These are phyloP conservation scores for Entelurus aequoreus DNA, from an alignment of 2,113 vertebrate genomes.

Conservation along the genomic window DNA sequence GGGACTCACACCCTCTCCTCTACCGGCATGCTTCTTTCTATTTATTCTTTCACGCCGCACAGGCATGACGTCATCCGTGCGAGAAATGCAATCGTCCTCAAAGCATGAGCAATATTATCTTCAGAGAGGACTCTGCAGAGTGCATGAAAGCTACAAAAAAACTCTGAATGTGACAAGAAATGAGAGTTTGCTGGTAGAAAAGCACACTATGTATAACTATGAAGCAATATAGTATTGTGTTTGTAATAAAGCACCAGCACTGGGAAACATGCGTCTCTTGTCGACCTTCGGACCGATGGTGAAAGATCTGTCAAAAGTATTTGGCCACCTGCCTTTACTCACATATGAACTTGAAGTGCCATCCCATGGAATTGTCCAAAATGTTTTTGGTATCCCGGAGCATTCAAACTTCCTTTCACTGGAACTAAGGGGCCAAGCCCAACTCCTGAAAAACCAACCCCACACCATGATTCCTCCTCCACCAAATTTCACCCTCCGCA, in stretches of 20 bases:
- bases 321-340: too few species aligned
- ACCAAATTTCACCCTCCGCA: too few species aligned
- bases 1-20: not conserved
- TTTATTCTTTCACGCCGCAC: slow-evolving; percentile 28
- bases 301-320: too few species aligned
- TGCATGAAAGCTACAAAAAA: slow-evolving; percentile 51
- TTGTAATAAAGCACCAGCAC: slow-evolving; percentile 62
- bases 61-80: slow-evolving; percentile 29
- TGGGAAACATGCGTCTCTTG: slow-evolving; percentile 23
- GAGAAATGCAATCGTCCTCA: slow-evolving; percentile 37
- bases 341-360: too few species aligned
- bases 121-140: slow-evolving; percentile 33
- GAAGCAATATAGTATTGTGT: slow-evolving; percentile 60
- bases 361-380: too few species aligned
- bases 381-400: too few species aligned
- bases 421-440: too few species aligned
- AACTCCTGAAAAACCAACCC: too few species aligned
- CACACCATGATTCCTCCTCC: too few species aligned
- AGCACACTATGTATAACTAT: slow-evolving; percentile 45
- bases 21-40: slow-evolving; percentile 54
- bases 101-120: slow-evolving; percentile 65
- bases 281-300: slow-evolving; percentile 2
- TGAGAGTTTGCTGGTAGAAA: slow-evolving; percentile 29
- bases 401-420: too few species aligned
- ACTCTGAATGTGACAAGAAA: slow-evolving; percentile 52